Evolutionary conservation across 2,888 invertebrate genomes (phyloP), one percentile per base, ranked within the genome.

Genomic region (Mythimna ferrago): DNA sequence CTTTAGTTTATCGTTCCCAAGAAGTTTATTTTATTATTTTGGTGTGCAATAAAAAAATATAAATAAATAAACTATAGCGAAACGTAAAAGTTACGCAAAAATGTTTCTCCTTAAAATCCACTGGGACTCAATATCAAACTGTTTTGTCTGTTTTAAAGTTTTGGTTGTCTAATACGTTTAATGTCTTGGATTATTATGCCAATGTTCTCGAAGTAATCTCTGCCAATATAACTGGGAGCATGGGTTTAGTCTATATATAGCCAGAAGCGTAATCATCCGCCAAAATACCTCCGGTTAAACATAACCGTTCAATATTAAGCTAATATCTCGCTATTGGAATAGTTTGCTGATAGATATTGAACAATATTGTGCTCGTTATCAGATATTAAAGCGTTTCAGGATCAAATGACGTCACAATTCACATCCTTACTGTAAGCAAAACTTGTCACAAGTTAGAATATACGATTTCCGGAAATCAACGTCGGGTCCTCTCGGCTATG

Each of bases 371-470:
- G 41, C 48, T 21, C 48, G 53, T 68, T 79, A 79, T 76, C 71
- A 61, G 63, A 64, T 76, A 80, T 80, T 76, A 76, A n/a, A 69
- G 56, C 57, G 53, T 68, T 69, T 48, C 51, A 53, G 56, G 76
- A 80, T 69, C 56, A 64, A 76, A 66, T 76, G 62, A 72, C 68
- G 66, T 76, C 68, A 73, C 51, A 69, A 32, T 58, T 32, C 72
- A 61, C 41, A 48, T 68, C 66, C 76, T 32, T 14, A n/a, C 54
- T 32, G 35, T 65, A 76, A 69, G 56, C 68, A 69, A 72, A 80
- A 80, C 80, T 76, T 69, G 80, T 80, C 80, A 76, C 62, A 76
- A 60, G 80, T 76, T 80, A 44, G 76, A 76, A 80, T 72, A 64
- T 80, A 76, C 65, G 76, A 73, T 80, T 80, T 80, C 80, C 67